Evolutionary conservation across 2,797 vertebrate species (phyloP).

Genomic region (Hippoglossus hippoglossus): DNA sequence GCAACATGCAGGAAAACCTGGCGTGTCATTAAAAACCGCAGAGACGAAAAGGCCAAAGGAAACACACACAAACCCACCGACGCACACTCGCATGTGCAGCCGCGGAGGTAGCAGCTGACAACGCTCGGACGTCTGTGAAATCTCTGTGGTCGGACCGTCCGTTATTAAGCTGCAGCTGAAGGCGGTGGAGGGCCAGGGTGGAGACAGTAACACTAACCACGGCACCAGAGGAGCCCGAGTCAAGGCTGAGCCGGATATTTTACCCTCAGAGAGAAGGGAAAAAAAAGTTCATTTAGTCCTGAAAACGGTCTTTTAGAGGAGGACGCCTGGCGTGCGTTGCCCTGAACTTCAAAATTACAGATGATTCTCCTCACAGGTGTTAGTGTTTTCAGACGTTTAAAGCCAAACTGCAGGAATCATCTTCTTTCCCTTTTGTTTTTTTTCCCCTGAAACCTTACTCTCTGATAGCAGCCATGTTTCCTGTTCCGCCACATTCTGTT

Average conservation of each 20-base stretch:
- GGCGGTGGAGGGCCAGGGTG: slow-evolving; percentile 29
- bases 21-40: slow-evolving; percentile 6
- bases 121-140: slow-evolving; percentile 57
- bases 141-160: slow-evolving; percentile 66
- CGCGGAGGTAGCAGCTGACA: slow-evolving; percentile 3
- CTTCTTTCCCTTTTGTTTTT: neutral
- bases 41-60: neutral
- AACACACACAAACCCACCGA: neutral
- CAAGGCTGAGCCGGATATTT: slow-evolving; percentile 50
- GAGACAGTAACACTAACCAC: slow-evolving; percentile 67
- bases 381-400: slow-evolving; percentile 28
- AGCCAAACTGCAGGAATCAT: neutral
- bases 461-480: neutral
- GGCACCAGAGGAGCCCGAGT: slow-evolving; percentile 37
- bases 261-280: slow-evolving; percentile 25
- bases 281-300: slow-evolving; percentile 2
- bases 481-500: no score
- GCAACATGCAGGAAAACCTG: neutral
- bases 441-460: neutral
- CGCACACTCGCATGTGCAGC: no score
- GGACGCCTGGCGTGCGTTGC: neutral
- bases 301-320: neutral
- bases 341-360: slow-evolving; percentile 3
- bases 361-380: slow-evolving; percentile 26
- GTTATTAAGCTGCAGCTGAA: slow-evolving; percentile 28